Percentiles rank a stretch among this genome's conserved stretches.
These are phyloP conservation scores for Diloba caeruleocephala DNA, from an alignment of 2,888 invertebrate species.

Conservation along the genomic window DNA sequence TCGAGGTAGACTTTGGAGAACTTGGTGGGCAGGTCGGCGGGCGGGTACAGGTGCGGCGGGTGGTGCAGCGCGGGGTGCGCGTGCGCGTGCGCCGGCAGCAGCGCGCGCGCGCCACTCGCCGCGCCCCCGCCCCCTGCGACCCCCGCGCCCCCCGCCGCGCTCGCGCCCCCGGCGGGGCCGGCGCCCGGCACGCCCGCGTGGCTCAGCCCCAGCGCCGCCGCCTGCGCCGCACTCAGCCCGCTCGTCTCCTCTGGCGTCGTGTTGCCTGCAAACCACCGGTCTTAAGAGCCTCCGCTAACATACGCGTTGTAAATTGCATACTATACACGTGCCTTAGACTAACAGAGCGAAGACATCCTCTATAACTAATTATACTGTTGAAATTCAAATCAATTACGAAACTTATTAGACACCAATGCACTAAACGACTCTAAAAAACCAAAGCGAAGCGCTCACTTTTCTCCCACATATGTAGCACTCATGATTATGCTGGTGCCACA, in stretches of 20 bases:
- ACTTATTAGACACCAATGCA: too few species aligned
- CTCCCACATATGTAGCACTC: too few species aligned
- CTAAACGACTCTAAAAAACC: too few species aligned
- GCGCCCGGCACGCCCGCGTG: constrained; percentile 78
- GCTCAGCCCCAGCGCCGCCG: constrained; percentile 80
- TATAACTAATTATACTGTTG: too few species aligned
- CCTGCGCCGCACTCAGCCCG: constrained; percentile 80
- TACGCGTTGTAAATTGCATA: too few species aligned
- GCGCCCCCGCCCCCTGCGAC: too few species aligned
- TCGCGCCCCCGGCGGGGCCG: constrained; percentile 60
- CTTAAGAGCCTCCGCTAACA: too few species aligned
- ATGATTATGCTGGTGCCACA: too few species aligned
- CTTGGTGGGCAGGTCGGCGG: constrained; percentile 70
- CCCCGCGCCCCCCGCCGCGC: constrained; percentile 68
- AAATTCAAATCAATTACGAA: too few species aligned
- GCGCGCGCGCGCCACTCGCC: constrained; percentile 69
- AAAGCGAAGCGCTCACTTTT: too few species aligned
- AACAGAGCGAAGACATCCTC: too few species aligned
- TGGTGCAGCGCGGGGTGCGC: constrained; percentile 50
- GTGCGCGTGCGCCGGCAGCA: constrained; percentile 63
- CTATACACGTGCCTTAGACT: too few species aligned
- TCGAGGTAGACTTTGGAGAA: constrained; percentile 79
- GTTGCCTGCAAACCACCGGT: constrained; percentile 41
- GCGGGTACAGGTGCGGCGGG: constrained; percentile 36
- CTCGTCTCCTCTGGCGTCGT: constrained; percentile 46